phyloP scores from a whole-genome alignment of 2,113 vertebrate species.

The human region GRCh38 chr9:78825001-78825500 shows the following conservation, averaged over 20 bases:
- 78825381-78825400: neutral
- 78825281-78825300: neutral
- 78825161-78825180: neutral
- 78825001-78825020: neutral
- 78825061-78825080: neutral
- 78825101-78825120: neutral
- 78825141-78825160: neutral
- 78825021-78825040: neutral
- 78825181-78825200: neutral
- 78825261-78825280: neutral
- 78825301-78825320: neutral
- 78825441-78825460: neutral
- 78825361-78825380: conserved; percentile 1
- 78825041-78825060: neutral
- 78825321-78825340: neutral
- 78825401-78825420: neutral
- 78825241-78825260: conserved; percentile 2
- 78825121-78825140: neutral
- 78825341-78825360: neutral
- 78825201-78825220: neutral
- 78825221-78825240: neutral
- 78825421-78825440: conserved; percentile 7
- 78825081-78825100: neutral
- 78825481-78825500: neutral
- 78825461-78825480: neutral